Evolutionary conservation across 2,113 vertebrate species (phyloP).

Genomic region (Columba janthina): DNA sequence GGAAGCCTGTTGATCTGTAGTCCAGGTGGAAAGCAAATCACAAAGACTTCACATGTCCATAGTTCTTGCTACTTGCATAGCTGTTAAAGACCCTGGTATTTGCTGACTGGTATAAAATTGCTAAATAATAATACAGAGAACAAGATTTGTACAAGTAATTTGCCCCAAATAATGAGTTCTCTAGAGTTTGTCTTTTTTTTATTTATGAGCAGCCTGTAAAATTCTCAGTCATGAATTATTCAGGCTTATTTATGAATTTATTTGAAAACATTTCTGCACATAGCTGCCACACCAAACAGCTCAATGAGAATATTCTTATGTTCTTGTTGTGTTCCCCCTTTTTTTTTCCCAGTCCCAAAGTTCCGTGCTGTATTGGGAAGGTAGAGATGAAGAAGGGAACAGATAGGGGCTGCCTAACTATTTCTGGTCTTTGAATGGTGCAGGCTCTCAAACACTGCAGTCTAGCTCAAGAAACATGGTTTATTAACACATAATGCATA

Average conservation of each 20-base stretch:
- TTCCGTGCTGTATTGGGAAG: not conserved
- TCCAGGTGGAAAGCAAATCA: not conserved
- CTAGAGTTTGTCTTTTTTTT: not conserved
- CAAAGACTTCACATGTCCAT: not conserved
- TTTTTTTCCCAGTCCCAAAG: not conserved
- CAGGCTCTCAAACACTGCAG: not conserved
- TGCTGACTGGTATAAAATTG: not conserved
- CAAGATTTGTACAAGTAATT: slow-evolving; percentile 14
- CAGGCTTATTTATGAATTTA: slow-evolving; percentile 13
- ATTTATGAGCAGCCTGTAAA: slow-evolving; percentile 9
- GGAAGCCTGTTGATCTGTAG: not conserved
- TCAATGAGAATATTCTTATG: not conserved
- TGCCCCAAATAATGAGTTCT: slow-evolving; percentile 1
- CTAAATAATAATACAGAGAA: not conserved
- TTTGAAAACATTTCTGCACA: not conserved
- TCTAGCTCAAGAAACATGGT: not conserved
- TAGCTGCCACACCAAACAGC: not conserved
- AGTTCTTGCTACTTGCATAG: not conserved
- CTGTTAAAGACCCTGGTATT: not conserved
- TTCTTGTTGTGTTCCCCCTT: not conserved
- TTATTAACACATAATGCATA: not conserved
- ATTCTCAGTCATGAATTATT: slow-evolving; percentile 30
- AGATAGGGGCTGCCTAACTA: not conserved
- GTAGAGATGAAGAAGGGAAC: not conserved
- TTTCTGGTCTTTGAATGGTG: not conserved